Conservation (phyloP, 2,888 invertebrate species). For the Synergus umbraculus region DNA sequence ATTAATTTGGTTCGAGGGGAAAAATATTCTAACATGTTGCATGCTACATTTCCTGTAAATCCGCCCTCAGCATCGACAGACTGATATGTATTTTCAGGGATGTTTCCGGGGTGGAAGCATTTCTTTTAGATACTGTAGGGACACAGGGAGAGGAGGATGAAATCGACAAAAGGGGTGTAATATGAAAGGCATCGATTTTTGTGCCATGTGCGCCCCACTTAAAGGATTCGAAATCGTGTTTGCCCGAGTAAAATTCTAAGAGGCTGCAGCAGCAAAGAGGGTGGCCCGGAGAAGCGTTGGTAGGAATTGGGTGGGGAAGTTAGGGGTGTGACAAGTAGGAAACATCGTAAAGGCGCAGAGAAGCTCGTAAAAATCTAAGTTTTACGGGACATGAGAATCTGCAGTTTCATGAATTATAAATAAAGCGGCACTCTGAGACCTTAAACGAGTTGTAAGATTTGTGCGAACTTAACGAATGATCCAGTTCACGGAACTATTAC, state of each 20-base stretch:
- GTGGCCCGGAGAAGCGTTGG: background rate
- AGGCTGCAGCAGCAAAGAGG: constrained; percentile 6
- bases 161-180: constrained; percentile 29
- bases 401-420: constrained; percentile 42
- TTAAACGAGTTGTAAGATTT: constrained; percentile 35
- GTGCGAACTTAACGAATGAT: constrained; percentile 1
- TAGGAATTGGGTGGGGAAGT: background rate
- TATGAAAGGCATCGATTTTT: constrained; percentile 41
- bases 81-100: constrained; percentile 1
- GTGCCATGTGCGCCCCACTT: constrained; percentile 39
- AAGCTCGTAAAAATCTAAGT: constrained; percentile 41
- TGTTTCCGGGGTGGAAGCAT: constrained; percentile 11
- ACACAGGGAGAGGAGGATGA: constrained; percentile 18
- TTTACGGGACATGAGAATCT: constrained; percentile 32
- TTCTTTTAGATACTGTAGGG: constrained; percentile 29
- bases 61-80: constrained; percentile 2
- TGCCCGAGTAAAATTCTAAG: constrained; percentile 23
- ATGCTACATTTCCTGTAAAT: constrained; percentile 5
- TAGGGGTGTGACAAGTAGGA: constrained; percentile 27
- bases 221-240: constrained; percentile 34
- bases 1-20: constrained; percentile 5
- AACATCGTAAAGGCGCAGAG: constrained; percentile 39
- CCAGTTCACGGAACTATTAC: background rate
- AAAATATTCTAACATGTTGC: background rate
- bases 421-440: background rate